Evolutionary conservation across 2,113 vertebrate species (phyloP), one percentile per base, ranked within the genome.

Genomic region (Labeo rohita): DNA sequence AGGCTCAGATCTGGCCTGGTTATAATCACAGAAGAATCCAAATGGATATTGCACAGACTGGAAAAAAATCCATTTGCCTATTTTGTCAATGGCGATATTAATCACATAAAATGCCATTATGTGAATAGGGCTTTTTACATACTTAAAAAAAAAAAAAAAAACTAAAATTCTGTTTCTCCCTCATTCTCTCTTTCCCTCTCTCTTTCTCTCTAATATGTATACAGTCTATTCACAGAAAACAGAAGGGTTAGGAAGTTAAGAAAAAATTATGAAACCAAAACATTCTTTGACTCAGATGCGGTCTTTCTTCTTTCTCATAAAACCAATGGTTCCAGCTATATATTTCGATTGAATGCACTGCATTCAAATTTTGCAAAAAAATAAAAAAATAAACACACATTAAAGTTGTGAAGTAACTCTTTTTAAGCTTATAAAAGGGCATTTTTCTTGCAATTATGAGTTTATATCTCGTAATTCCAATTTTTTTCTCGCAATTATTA

Each of bases 51-150:
- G 88, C 82, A 89, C 85, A 82, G 85, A 83, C 76, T 89, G 76
- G 72, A 34, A 66, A 74, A 80, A 88, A 89, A 91, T 91, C 87
- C 83, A 83, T 92, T 92, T 91, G 91, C 92, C 90, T 90, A 85
- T 88, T 91, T 74, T 90, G 89, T 92, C 91, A 91, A 91, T 92
- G 92, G 90, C 90, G 88, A 87, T 91, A 92, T 92, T 88, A 92
- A 92, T 92, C 85, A 89, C 76, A 84, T 84, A 66, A 90, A 85
- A 88, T 81, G 81, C 54, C 88, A 90, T 75, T 81, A 79, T 81
- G 82, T 81, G 23, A 87, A 84, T 72, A 72, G 12, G 4, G 34
- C 28, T 77, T 77, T 77, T 77, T 77, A 77, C 50, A 36, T 54
- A 8, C 23, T 50, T 47, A 75, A 72, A 72, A 52, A 70, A 28